Conservation (phyloP, 2,888 invertebrate species). For the Callyntrura sp. region DNA sequence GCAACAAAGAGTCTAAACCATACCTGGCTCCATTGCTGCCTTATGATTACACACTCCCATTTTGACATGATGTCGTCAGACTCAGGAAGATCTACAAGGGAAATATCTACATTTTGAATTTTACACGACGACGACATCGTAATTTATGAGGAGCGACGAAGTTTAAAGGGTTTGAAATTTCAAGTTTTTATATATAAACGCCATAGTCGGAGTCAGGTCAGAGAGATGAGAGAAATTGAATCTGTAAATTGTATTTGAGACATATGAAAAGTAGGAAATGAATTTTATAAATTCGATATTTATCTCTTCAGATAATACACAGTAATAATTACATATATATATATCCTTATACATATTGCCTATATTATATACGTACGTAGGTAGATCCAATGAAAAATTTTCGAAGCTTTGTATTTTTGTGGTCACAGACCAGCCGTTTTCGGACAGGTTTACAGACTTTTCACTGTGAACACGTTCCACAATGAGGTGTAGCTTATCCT, state of each 20-base stretch:
- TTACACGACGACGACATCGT: too few species aligned
- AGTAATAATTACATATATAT: not conserved
- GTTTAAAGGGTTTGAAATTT: too few species aligned
- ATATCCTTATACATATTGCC: not conserved
- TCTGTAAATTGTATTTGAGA: not conserved
- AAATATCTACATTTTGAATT: too few species aligned
- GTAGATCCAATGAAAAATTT: not conserved
- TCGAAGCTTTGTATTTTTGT: conserved; percentile 1
- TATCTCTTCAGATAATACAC: too few species aligned
- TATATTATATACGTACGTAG: not conserved
- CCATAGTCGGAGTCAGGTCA: not conserved
- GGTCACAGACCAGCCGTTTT: conserved; percentile 47
- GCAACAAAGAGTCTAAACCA: too few species aligned
- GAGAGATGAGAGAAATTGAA: conserved; percentile 1
- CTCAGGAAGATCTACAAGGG: too few species aligned
- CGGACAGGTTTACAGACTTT: conserved; percentile 5
- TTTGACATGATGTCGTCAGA: too few species aligned
- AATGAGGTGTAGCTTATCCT: not conserved
- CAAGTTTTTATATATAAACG: too few species aligned
- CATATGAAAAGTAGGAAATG: conserved; percentile 52
- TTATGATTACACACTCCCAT: too few species aligned
- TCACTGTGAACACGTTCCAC: conserved; percentile 9
- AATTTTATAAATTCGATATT: conserved; percentile 22
- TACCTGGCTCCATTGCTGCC: too few species aligned
- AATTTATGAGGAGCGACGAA: too few species aligned